phyloP scores from a whole-genome alignment of 2,797 vertebrate species.

The Sebastes jordani region DNA sequence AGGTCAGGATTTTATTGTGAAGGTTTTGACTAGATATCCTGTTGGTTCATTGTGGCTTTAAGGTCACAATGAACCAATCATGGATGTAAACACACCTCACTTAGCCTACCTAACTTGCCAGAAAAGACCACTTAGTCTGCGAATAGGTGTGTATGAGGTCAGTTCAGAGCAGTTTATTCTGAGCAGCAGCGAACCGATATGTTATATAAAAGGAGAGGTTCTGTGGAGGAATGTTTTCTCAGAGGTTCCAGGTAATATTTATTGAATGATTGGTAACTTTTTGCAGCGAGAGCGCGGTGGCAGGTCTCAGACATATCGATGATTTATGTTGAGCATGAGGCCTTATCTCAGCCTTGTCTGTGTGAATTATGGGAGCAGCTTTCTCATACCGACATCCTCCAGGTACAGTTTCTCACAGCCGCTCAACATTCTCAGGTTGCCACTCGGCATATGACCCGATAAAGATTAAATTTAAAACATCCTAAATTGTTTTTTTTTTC shows the following conservation, averaged over 20 bases:
- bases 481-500: background rate
- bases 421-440: slow-evolving; percentile 14
- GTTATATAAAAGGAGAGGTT: background rate
- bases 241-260: slow-evolving; percentile 6
- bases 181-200: background rate
- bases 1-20: background rate
- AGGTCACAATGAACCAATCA: too few species aligned
- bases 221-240: background rate
- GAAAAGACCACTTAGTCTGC: background rate
- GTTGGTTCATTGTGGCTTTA: too few species aligned
- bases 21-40: background rate
- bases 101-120: background rate
- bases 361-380: slow-evolving; percentile 63
- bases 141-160: background rate
- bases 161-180: background rate
- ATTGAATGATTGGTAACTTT: slow-evolving; percentile 6
- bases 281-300: background rate
- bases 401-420: slow-evolving; percentile 13
- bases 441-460: background rate
- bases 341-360: slow-evolving; percentile 51
- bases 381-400: slow-evolving; percentile 20
- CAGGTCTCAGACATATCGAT: slow-evolving; percentile 21
- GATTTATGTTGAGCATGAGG: slow-evolving; percentile 60
- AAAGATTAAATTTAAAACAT: slow-evolving; percentile 23
- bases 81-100: background rate